phyloP scores from a whole-genome alignment of 2,113 vertebrate genomes.

The Oreotrochilus melanogaster region DNA sequence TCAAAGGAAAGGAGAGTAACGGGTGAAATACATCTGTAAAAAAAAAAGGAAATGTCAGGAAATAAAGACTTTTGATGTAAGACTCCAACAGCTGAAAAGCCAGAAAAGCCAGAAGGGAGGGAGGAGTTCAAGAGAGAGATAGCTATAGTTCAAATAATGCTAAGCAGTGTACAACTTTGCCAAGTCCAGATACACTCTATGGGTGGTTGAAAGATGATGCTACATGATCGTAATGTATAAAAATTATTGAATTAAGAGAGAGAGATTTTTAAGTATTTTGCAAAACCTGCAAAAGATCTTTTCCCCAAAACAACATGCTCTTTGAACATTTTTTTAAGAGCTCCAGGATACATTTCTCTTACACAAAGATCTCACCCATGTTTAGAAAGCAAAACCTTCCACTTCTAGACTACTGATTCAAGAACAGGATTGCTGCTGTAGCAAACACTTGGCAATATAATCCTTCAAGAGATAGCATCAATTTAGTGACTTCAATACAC shows the following conservation, averaged over 20 bases:
- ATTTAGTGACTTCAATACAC: background rate
- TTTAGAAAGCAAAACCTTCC: background rate
- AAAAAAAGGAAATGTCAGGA: background rate
- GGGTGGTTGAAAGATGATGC: background rate
- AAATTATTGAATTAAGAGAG: no score
- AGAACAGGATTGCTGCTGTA: background rate
- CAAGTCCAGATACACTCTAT: fast-evolving
- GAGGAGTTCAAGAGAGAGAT: background rate
- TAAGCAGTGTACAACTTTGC: background rate
- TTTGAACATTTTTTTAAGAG: background rate
- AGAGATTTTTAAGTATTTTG: background rate
- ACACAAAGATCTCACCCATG: background rate
- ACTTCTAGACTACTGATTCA: background rate
- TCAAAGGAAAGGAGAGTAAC: background rate
- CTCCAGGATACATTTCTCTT: background rate
- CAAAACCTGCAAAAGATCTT: background rate
- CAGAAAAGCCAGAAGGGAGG: background rate
- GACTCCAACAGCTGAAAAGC: background rate
- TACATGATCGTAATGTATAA: background rate
- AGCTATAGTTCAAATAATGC: background rate
- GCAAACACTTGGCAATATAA: background rate
- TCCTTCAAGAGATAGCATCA: background rate
- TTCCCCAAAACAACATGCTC: background rate
- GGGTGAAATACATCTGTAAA: background rate
- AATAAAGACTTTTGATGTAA: background rate